Conservation (phyloP, 2,888 invertebrate genomes). For the Meteorus colon region DNA sequence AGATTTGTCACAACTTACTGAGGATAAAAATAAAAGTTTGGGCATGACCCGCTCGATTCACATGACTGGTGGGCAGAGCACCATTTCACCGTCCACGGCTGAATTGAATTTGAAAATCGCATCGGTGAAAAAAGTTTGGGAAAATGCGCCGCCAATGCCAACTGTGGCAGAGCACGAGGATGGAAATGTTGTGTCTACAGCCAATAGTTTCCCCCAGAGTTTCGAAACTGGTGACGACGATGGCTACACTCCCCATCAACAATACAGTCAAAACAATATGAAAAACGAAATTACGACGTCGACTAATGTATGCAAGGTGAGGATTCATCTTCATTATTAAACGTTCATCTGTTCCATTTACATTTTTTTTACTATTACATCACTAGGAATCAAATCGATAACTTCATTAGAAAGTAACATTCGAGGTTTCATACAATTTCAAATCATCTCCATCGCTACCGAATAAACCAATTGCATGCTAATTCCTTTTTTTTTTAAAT, state of each 20-base stretch:
- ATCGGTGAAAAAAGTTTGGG: constrained; percentile 92
- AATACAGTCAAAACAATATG: constrained; percentile 74
- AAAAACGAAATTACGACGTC: constrained; percentile 76
- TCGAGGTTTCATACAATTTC: neutral
- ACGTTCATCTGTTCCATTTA: constrained; percentile 51
- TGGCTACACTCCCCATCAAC: constrained; percentile 76
- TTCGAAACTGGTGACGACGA: constrained; percentile 75
- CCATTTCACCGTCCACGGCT: constrained; percentile 87
- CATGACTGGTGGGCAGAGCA: constrained; percentile 79
- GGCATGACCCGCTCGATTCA: constrained; percentile 79
- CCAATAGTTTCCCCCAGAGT: constrained; percentile 70
- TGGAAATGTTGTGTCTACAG: constrained; percentile 73
- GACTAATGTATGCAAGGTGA: constrained; percentile 84
- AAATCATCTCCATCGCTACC: neutral
- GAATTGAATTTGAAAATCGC: constrained; percentile 96
- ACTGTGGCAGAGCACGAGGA: constrained; percentile 79
- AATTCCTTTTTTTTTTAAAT: neutral
- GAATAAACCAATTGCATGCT: neutral
- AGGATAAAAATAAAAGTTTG: constrained; percentile 79
- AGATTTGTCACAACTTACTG: constrained; percentile 84
- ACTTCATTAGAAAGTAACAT: constrained; percentile 4
- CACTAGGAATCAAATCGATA: constrained; percentile 60
- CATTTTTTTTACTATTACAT: constrained; percentile 57
- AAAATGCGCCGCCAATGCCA: constrained; percentile 79
- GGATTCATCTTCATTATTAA: constrained; percentile 49